Conservation (phyloP, 2,797 vertebrate species). For the Microchirus variegatus region DNA sequence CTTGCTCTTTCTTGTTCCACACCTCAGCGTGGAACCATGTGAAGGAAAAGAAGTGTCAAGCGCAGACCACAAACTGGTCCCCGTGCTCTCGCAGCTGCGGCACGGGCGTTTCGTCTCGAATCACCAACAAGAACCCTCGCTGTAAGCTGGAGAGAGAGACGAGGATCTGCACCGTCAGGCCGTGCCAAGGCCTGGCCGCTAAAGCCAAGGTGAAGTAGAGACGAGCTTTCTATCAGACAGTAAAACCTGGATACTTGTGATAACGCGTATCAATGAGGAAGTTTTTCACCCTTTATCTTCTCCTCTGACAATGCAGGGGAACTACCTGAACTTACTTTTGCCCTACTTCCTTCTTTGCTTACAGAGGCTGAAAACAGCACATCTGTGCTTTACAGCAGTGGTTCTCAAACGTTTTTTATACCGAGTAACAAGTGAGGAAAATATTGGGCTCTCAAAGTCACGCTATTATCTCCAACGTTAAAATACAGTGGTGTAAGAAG, state of each 20-base stretch:
- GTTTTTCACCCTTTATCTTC: conserved; percentile 32
- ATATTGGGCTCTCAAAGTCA: too few species aligned
- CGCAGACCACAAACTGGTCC: conserved; percentile 84
- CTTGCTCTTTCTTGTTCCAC: background rate
- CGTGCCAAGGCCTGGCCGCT: conserved; percentile 61
- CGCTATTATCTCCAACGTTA: too few species aligned
- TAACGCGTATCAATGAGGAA: conserved; percentile 28
- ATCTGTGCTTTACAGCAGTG: too few species aligned
- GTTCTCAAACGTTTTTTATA: too few species aligned
- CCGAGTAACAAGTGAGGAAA: too few species aligned
- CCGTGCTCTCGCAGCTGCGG: conserved; percentile 84
- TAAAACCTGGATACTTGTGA: conserved; percentile 20
- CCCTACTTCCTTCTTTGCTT: conserved; percentile 1
- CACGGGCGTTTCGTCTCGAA: conserved; percentile 80
- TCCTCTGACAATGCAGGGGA: background rate
- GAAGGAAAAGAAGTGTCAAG: conserved; percentile 63
- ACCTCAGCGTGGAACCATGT: conserved; percentile 59
- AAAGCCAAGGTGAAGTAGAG: conserved; percentile 74
- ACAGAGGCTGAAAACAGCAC: conserved; percentile 20
- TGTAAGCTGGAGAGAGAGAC: conserved; percentile 82
- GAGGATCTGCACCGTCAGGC: conserved; percentile 79
- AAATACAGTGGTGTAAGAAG: too few species aligned
- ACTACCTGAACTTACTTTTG: conserved; percentile 6
- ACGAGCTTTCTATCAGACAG: conserved; percentile 18
- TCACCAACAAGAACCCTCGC: conserved; percentile 80